A percentile compares a stretch with the other conserved stretches of the same genome.
phyloP scores from a whole-genome alignment of 2,888 invertebrate genomes.

The Pristionchus entomophagus region DNA sequence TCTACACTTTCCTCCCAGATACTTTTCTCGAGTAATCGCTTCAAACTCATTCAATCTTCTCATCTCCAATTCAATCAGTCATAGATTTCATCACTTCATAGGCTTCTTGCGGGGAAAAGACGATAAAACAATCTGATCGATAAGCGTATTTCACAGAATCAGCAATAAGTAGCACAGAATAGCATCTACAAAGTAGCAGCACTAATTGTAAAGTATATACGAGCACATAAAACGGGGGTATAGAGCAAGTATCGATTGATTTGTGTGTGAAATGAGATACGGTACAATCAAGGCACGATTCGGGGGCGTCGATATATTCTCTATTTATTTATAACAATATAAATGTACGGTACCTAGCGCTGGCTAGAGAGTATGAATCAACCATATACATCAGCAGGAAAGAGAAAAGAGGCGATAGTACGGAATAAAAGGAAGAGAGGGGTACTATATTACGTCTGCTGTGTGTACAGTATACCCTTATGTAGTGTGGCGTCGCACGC shows the following conservation, averaged over 20 bases:
- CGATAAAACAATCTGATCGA: background rate
- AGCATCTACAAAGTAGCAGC: constrained; percentile 19
- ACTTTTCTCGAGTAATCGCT: too few species aligned
- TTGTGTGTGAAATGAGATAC: constrained; percentile 12
- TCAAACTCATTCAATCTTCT: too few species aligned
- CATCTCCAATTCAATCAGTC: background rate
- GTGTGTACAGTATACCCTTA: constrained; percentile 27
- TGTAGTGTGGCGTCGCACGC: too few species aligned
- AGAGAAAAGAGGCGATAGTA: background rate
- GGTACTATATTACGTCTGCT: background rate
- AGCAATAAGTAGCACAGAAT: background rate
- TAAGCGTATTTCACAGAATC: background rate
- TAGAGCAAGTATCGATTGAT: constrained; percentile 14
- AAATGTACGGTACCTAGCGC: background rate
- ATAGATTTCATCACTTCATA: background rate
- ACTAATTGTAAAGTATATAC: background rate
- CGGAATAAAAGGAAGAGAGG: background rate
- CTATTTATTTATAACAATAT: background rate
- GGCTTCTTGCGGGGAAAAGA: background rate
- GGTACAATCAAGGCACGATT: background rate
- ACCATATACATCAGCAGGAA: background rate
- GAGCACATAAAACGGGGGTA: background rate
- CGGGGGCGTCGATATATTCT: background rate
- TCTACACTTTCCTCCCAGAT: too few species aligned
- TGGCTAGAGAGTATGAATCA: background rate